phyloP scores from a whole-genome alignment of 2,797 vertebrate genomes.

The Rhinophrynus dorsalis region DNA sequence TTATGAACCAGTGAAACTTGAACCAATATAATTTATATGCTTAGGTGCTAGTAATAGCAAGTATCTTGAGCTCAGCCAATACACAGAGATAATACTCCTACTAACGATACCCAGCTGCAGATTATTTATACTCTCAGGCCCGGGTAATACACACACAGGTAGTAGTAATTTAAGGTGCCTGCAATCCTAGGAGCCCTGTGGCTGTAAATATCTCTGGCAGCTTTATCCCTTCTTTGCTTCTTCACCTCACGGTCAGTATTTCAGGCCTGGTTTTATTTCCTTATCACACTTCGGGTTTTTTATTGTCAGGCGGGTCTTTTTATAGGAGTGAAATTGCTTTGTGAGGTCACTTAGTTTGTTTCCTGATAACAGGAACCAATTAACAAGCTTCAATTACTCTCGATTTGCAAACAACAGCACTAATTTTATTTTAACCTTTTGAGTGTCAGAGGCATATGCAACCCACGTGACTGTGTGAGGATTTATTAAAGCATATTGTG shows the following conservation, averaged over 20 bases:
- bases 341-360: slow-evolving; percentile 17
- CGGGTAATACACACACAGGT: slow-evolving; percentile 11
- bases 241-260: slow-evolving; percentile 32
- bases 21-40: background rate
- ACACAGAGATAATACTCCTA: slow-evolving; percentile 1
- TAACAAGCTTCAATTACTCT: background rate
- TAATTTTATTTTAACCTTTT: no score
- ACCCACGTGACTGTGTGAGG: background rate
- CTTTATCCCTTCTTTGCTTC: slow-evolving; percentile 31
- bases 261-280: slow-evolving; percentile 21
- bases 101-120: background rate
- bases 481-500: no score
- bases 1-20: no score
- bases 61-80: background rate
- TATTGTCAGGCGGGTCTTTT: slow-evolving; percentile 28
- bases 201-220: slow-evolving; percentile 29
- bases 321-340: slow-evolving; percentile 24
- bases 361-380: background rate
- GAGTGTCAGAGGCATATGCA: background rate
- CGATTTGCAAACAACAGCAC: no score
- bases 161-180: slow-evolving; percentile 13
- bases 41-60: background rate
- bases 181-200: background rate
- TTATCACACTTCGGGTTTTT: slow-evolving; percentile 20
- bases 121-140: slow-evolving; percentile 8